Percentiles rank a stretch among this genome's conserved stretches.
phyloP scores from a whole-genome alignment of 2,113 vertebrate species.

The Gracilinanus agilis region DNA sequence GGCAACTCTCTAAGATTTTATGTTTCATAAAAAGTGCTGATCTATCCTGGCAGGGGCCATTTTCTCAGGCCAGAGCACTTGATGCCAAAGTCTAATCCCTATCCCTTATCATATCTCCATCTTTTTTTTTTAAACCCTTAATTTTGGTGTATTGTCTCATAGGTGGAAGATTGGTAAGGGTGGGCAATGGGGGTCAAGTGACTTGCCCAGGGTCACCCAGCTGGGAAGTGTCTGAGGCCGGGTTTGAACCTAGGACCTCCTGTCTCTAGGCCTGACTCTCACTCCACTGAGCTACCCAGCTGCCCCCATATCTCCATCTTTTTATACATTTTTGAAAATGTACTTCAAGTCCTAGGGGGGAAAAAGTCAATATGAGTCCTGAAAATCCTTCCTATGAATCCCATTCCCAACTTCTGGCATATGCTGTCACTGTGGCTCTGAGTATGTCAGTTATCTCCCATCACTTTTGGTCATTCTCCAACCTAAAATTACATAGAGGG shows the following conservation, averaged over 20 bases:
- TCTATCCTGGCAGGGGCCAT: background rate
- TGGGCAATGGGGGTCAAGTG: no score
- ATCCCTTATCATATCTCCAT: background rate
- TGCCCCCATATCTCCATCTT: slow-evolving; percentile 28
- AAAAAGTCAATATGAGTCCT: background rate
- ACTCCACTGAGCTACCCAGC: no score
- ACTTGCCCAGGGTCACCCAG: no score
- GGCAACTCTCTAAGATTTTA: background rate
- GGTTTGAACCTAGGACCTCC: no score
- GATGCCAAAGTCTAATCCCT: background rate
- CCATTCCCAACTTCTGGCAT: background rate
- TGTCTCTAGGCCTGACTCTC: no score
- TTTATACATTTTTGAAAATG: no score
- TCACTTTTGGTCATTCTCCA: background rate
- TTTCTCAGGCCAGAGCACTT: background rate
- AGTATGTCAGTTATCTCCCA: background rate
- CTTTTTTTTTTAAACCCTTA: no score
- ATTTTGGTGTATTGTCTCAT: no score
- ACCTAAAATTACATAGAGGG: background rate
- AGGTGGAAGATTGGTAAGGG: no score
- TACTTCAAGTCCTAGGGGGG: background rate
- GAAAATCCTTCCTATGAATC: slow-evolving; percentile 11
- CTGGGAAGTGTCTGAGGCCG: no score
- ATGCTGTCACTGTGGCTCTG: background rate
- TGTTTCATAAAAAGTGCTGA: background rate